Evolutionary conservation across 1,140 invertebrate genomes (phyloP), one percentile per base, ranked within the genome.

Genomic region (Nymphalis io): DNA sequence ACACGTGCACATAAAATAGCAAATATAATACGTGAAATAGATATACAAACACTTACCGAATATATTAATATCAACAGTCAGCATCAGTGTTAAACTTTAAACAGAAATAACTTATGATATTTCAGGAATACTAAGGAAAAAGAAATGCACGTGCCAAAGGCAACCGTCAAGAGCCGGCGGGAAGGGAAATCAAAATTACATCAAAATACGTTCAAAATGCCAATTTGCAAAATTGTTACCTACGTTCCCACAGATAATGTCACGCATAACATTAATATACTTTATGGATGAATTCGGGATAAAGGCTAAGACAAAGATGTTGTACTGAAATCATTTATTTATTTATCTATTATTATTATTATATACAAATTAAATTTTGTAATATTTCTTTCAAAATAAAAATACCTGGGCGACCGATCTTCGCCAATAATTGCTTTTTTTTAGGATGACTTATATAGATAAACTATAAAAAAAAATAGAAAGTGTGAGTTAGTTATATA

Each of bases 131-230:
- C 65, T 60, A 60, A 72, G 72, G 5, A 18, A 85, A 85, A 84
- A 61, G 86, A 90, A 88, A 85, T 85, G 86, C 89, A 91, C 89
- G 89, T 90, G 89, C 89, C 83, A 88, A 91, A 88, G 81, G 76
- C 84, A 90, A 89, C 87, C 87, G 83, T 87, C 84, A 89, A 84
- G 72, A 78, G 82, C 83, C 85, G 88, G 89, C 87, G 85, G 87
- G 89, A 90, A 90, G 81, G 80, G 84, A 87, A 85, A 87, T 85
- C 74, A 85, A 86, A 90, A 84, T 85, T 83, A 74, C 64, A 77
- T 80, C 78, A 79, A 83, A 80, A 78, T 76, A 82, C 63, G 59
- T 70, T 70, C 67, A 62, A 77, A 80, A 80, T 83, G 66, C 53
- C 62, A 69, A 84, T 87, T 81, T 84, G 81, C 75, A 74, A 75